Conservation (phyloP, 2,113 vertebrate genomes). For the Solea solea region DNA sequence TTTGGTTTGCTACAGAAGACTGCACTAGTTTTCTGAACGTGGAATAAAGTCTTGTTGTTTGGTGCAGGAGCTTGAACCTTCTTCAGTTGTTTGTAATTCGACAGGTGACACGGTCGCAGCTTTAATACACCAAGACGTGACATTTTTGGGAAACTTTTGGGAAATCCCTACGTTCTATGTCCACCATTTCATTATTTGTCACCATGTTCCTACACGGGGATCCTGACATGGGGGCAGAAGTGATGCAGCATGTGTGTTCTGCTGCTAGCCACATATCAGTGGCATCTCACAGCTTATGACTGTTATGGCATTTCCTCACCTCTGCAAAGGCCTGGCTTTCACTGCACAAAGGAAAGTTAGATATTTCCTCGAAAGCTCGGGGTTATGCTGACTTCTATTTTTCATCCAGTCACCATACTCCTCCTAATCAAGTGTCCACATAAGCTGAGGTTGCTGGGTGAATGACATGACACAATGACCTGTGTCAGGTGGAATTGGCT, state of each 20-base stretch:
- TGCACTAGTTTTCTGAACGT: background rate
- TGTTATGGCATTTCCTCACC: slow-evolving; percentile 63
- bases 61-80: background rate
- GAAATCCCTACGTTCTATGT: slow-evolving; percentile 46
- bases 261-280: slow-evolving; percentile 57
- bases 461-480: too few relatives aligned
- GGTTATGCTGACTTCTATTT: too few relatives aligned
- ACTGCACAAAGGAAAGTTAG: slow-evolving; percentile 27
- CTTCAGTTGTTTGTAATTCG: slow-evolving; percentile 16
- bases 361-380: too few relatives aligned
- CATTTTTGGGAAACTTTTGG: slow-evolving; percentile 55
- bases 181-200: slow-evolving; percentile 26
- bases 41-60: background rate
- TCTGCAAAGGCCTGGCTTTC: slow-evolving; percentile 23
- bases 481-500: too few relatives aligned
- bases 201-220: slow-evolving; percentile 49
- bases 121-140: slow-evolving; percentile 40
- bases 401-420: too few relatives aligned
- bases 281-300: slow-evolving; percentile 62
- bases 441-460: too few relatives aligned
- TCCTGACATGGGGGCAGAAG: slow-evolving; percentile 43
- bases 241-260: slow-evolving; percentile 27
- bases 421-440: too few relatives aligned
- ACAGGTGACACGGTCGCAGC: slow-evolving; percentile 4
- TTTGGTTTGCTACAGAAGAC: background rate